Percentiles rank a stretch among this genome's conserved stretches.
These are phyloP conservation scores for Picus viridis DNA, from an alignment of 2,797 vertebrate species.

Conservation along the genomic window DNA sequence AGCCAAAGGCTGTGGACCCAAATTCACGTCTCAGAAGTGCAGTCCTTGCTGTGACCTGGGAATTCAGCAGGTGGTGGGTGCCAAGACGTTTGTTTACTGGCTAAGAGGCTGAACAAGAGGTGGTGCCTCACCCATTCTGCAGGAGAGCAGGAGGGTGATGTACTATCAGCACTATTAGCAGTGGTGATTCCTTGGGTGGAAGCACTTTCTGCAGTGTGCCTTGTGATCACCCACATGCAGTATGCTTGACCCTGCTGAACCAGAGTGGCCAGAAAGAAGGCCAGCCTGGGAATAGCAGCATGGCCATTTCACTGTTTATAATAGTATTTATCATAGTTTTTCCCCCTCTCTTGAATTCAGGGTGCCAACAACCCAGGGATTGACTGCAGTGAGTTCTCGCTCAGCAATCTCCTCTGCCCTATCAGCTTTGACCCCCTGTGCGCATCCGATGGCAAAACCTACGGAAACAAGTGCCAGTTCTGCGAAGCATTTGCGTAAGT, in stretches of 20 bases:
- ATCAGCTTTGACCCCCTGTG: background rate
- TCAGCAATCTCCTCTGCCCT: fast-evolving
- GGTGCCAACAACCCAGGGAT: background rate
- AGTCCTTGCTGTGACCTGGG: background rate
- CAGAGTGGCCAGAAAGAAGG: background rate
- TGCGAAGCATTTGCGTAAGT: conserved; percentile 13
- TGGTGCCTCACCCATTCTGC: background rate
- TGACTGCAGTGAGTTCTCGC: background rate
- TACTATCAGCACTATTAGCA: background rate
- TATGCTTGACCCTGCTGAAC: background rate
- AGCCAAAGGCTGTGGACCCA: background rate
- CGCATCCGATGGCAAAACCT: conserved; percentile 32
- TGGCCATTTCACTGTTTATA: background rate
- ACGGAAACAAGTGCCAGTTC: conserved; percentile 37
- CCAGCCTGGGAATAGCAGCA: background rate
- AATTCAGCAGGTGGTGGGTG: background rate
- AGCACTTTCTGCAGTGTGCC: background rate
- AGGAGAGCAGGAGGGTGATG: background rate
- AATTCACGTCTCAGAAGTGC: background rate
- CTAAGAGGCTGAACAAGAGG: background rate
- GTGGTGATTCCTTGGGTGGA: background rate
- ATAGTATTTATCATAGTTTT: background rate
- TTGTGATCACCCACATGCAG: background rate
- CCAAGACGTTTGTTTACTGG: background rate
- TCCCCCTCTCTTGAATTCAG: background rate